phyloP scores from a whole-genome alignment of 2,113 vertebrate genomes.

The Neolamprologus falcicula region DNA sequence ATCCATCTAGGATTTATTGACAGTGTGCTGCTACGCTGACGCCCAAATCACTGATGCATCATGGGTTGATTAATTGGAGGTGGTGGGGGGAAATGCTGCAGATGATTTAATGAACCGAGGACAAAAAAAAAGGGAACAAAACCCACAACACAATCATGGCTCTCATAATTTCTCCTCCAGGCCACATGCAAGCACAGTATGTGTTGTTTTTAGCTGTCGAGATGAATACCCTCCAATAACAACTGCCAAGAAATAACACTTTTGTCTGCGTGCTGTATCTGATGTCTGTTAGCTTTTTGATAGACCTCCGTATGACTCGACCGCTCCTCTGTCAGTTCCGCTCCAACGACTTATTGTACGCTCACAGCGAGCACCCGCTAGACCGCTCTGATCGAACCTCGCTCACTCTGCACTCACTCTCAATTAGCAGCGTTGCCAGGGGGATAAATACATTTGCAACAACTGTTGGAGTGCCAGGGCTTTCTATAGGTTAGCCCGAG shows the following conservation, averaged over 20 bases:
- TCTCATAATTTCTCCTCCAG: not conserved
- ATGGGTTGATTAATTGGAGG: conserved; percentile 60
- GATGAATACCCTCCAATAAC: not conserved
- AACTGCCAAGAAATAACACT: not conserved
- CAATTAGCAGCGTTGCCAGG: conserved; percentile 53
- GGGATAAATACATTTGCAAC: conserved; percentile 48
- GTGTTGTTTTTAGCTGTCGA: not conserved
- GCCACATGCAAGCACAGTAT: not conserved
- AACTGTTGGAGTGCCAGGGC: conserved; percentile 44
- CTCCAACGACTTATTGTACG: not conserved
- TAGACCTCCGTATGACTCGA: conserved; percentile 15
- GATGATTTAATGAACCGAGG: conserved; percentile 43
- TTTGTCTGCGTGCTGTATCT: not conserved
- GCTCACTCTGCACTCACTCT: conserved; percentile 43
- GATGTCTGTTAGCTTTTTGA: not conserved
- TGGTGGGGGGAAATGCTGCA: not conserved
- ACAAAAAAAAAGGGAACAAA: not conserved
- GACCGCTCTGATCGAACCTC: conserved; percentile 34
- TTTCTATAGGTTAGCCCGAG: conserved; percentile 7
- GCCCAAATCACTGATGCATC: conserved; percentile 57
- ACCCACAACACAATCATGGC: not conserved
- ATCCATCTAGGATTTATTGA: conserved; percentile 61
- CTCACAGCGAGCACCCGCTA: not conserved
- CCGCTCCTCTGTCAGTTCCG: conserved; percentile 5
- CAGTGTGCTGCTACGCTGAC: conserved; percentile 28